phyloP scores from a whole-genome alignment of 2,113 vertebrate species.

The Lasiurus cinereus region DNA sequence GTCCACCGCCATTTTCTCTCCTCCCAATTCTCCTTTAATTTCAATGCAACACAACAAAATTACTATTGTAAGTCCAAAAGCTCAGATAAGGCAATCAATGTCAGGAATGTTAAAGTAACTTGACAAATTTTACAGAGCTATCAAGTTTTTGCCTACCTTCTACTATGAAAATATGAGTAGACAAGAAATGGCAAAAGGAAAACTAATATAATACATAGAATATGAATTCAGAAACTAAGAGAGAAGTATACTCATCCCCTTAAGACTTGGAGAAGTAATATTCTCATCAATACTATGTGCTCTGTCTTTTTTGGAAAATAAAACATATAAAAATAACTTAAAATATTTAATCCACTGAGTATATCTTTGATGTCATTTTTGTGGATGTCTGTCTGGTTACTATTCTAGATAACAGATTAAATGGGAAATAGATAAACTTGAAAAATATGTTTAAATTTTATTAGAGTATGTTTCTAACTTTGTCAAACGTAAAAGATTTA shows the following conservation, averaged over 20 bases:
- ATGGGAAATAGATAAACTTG: background rate
- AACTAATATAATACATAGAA: background rate
- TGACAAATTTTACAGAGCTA: background rate
- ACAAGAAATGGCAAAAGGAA: background rate
- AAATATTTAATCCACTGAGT: background rate
- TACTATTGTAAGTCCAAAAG: background rate
- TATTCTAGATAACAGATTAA: background rate
- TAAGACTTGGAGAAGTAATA: background rate
- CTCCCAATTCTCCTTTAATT: background rate
- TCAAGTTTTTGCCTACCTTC: background rate
- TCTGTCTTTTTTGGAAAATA: background rate
- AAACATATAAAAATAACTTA: background rate
- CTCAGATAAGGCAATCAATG: background rate
- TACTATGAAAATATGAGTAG: background rate
- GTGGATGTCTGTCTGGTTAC: background rate
- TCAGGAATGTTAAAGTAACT: background rate
- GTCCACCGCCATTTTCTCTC: too few species aligned
- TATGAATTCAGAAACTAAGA: background rate
- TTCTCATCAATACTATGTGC: background rate
- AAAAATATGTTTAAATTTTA: background rate
- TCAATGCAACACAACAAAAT: background rate
- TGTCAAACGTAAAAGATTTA: background rate
- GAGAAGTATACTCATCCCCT: background rate
- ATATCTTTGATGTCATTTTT: background rate
- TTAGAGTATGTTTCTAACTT: background rate